These are phyloP conservation scores for Ciona savignyi DNA, from an alignment of 23 tunicate genomes.

Conservation along the genomic window DNA sequence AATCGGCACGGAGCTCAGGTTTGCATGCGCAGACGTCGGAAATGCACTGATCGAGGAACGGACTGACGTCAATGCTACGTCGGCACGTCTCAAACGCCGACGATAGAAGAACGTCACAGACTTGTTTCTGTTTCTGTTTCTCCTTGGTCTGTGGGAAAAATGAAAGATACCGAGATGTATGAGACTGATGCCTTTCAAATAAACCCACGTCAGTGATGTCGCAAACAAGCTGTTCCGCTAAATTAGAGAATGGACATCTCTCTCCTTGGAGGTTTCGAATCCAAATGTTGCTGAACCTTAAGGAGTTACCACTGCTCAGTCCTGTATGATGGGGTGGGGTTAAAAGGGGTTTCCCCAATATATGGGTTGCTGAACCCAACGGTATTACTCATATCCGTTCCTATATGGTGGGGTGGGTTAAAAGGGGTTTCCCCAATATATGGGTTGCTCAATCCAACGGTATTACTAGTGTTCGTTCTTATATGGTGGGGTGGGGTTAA, in stretches of 20 bases:
- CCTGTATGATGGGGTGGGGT: too few relatives aligned
- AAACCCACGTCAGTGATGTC: neutral
- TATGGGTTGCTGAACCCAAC: neutral
- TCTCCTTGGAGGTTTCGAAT: neutral
- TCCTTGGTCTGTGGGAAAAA: neutral
- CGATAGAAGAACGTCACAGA: neutral
- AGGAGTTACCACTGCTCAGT: neutral
- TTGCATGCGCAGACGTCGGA: neutral
- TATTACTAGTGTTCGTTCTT: too few relatives aligned
- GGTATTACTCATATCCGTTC: too few relatives aligned
- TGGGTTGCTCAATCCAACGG: too few relatives aligned
- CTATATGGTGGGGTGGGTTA: too few relatives aligned
- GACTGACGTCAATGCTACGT: neutral
- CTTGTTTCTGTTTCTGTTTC: neutral
- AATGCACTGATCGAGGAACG: neutral
- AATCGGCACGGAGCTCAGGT: neutral
- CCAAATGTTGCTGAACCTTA: neutral
- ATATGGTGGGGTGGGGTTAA: too few relatives aligned
- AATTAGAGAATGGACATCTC: neutral
- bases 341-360: too few relatives aligned
- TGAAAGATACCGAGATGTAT: neutral
- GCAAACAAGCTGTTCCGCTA: neutral
- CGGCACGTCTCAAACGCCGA: neutral
- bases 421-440: too few relatives aligned
- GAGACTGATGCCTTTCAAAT: neutral